A percentile compares a stretch with the other conserved stretches of the same genome.
phyloP scores from a whole-genome alignment of 1,140 invertebrate species.

The Venturia canescens region DNA sequence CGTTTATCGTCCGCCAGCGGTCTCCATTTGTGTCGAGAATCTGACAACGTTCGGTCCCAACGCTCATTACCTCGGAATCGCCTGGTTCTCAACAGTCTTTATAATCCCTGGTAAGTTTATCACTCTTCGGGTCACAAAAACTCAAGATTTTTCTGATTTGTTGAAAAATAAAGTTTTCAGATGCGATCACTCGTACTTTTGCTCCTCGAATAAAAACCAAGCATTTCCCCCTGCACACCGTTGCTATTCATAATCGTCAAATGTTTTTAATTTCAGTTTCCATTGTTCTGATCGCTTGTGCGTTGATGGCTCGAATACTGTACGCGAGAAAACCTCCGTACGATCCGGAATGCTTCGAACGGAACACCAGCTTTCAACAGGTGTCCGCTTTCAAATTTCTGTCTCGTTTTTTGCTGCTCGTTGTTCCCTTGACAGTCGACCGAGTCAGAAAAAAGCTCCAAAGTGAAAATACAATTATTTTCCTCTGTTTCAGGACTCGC shows the following conservation, averaged over 20 bases:
- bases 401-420: too few relatives aligned
- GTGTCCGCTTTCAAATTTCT: slow-evolving; percentile 63
- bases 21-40: slow-evolving; percentile 63
- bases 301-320: slow-evolving; percentile 83
- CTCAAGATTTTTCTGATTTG: slow-evolving; percentile 30
- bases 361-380: slow-evolving; percentile 81
- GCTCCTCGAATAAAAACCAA: too few relatives aligned
- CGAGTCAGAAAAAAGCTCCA: too few relatives aligned
- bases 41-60: slow-evolving; percentile 61
- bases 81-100: slow-evolving; percentile 85
- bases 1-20: slow-evolving; percentile 51
- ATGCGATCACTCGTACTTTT: too few relatives aligned
- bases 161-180: too few relatives aligned
- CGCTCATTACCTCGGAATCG: slow-evolving; percentile 79
- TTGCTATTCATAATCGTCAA: too few relatives aligned
- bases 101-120: slow-evolving; percentile 81
- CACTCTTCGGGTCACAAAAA: slow-evolving; percentile 2
- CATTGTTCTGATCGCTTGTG: slow-evolving; percentile 83
- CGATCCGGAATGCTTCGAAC: slow-evolving; percentile 78
- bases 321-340: slow-evolving; percentile 83
- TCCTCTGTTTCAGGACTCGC: too few relatives aligned
- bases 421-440: too few relatives aligned
- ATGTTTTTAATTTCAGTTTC: too few relatives aligned
- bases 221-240: too few relatives aligned
- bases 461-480: too few relatives aligned